phyloP scores from a whole-genome alignment of 2,113 vertebrate genomes.

The Megalops atlanticus region DNA sequence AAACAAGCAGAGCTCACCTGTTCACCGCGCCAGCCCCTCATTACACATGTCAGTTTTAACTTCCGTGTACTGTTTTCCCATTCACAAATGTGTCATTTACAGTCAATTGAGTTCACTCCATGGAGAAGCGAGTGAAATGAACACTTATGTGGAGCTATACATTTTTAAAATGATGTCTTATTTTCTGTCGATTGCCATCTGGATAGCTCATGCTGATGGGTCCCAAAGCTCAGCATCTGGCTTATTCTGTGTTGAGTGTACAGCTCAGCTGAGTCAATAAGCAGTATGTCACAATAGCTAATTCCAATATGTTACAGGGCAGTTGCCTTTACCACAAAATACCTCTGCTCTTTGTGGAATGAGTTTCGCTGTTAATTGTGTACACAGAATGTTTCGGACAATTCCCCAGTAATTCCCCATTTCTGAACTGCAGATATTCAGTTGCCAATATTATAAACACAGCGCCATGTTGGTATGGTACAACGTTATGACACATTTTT shows the following conservation, averaged over 20 bases:
- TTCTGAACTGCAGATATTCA: too few species aligned
- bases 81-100: background rate
- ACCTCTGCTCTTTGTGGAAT: too few species aligned
- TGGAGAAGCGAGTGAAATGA: background rate
- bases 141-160: background rate
- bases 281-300: background rate
- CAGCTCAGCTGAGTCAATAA: background rate
- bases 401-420: too few species aligned
- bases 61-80: background rate
- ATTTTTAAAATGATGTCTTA: background rate
- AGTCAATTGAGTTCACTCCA: background rate
- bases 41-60: background rate
- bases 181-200: background rate
- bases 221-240: background rate
- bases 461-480: too few species aligned
- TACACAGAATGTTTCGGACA: too few species aligned
- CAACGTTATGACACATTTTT: too few species aligned
- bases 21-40: background rate
- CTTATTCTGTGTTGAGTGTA: background rate
- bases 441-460: too few species aligned
- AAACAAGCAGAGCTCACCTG: conserved; percentile 42
- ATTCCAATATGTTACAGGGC: background rate
- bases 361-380: too few species aligned
- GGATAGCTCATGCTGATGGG: background rate
- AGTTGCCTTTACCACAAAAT: too few species aligned